Evolutionary conservation across 2,888 invertebrate species (phyloP), one percentile per base, ranked within the genome.

Genomic region (Cactoblastis cactorum): DNA sequence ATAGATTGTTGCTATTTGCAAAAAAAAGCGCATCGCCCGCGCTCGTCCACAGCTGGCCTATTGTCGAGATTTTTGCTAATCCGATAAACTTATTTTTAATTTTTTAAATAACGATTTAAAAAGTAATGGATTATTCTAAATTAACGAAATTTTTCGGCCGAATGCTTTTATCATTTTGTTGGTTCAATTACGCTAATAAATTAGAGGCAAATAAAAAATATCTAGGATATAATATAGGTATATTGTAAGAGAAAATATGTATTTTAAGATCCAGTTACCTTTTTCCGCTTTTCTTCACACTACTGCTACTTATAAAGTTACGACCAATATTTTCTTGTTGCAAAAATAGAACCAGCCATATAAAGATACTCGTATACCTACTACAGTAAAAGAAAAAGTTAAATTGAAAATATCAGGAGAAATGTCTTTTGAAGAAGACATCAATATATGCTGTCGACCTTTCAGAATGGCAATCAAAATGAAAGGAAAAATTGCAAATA

Each of bases 71-170:
- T 77, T 74, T 65, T 66, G 64, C 80, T 88, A 87, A 88, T 86
- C 88, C 77, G 85, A 87, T 88, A 71, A 81, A 74, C 67, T 70
- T 79, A 83, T 87, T 86, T 80, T 78, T 69, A 58, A 49, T 45
- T 35, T n/a, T 24, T 48, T 38, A 41, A 24, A 9, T 49, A 6
- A 12, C 0, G 6, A 32, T 22, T 17, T 24, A 12, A 34, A 32
- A 18, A 17, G 9, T 6, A 12, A 12, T n/a, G 14, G 12, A 14
- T 35, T 2, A 14, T 6, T 35, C 6, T 35, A 35, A 35, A 35
- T 14, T 14, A 0, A 2, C 14, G 5, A 35, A 35, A 9, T 28
- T 28, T n/a, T n/a, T 28, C 8, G 28, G 28, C 9, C 5, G 28
- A 28, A 1, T 28, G 8, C 28, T 28, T 9, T 3, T 9, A 1